Evolutionary conservation across 2,888 invertebrate genomes (phyloP).

Genomic region (Drosophila anomalata): DNA sequence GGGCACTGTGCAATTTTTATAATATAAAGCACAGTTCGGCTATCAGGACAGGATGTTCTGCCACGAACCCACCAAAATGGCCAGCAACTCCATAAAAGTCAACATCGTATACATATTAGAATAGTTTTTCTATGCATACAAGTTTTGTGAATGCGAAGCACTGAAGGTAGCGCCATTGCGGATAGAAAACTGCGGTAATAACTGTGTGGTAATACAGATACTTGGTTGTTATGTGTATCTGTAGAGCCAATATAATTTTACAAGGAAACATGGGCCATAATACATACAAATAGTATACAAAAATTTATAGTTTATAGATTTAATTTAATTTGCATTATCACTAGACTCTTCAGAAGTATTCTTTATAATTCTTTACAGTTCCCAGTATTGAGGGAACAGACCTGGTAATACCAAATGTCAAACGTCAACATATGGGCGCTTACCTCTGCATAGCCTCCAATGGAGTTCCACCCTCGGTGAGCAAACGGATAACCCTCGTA

Average conservation of each 20-base stretch:
- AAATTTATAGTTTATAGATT: too few species aligned
- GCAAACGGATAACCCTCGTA: constrained; percentile 93
- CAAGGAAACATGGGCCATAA: neutral
- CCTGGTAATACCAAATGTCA: constrained; percentile 88
- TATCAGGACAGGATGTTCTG: constrained; percentile 73
- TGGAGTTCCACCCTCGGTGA: constrained; percentile 93
- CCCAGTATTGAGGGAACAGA: constrained; percentile 88
- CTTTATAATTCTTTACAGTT: constrained; percentile 84
- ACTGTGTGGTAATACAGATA: constrained; percentile 44
- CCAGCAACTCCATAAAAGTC: constrained; percentile 54
- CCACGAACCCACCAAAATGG: constrained; percentile 21
- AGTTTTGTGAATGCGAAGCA: constrained; percentile 41
- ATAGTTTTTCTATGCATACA: constrained; percentile 53
- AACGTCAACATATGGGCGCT: constrained; percentile 91
- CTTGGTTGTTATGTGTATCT: constrained; percentile 38
- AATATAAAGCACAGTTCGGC: constrained; percentile 64
- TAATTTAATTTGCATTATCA: too few species aligned
- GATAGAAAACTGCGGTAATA: constrained; percentile 66
- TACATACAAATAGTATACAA: neutral
- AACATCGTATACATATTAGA: constrained; percentile 50
- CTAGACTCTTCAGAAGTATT: neutral
- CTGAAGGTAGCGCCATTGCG: constrained; percentile 28
- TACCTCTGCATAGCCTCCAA: constrained; percentile 93
- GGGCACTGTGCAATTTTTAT: constrained; percentile 71
- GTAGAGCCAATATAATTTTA: neutral